Evolutionary conservation across 92 coral and sea anemone genomes (phyloP).

Genomic region (Metridium senile): DNA sequence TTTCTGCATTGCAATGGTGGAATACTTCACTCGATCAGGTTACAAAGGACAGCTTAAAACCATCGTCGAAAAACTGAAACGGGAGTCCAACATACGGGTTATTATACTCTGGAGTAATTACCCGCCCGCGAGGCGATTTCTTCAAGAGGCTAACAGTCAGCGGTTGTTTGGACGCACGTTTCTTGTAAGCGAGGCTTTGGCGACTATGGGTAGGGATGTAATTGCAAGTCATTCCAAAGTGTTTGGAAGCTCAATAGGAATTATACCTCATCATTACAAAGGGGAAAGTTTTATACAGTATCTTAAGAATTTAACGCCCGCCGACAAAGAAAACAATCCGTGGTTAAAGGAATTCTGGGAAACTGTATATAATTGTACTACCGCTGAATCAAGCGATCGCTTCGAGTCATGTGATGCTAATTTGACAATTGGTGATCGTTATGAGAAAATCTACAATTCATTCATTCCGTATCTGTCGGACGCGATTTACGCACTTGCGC

Average conservation of each 20-base stretch:
- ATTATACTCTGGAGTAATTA: slow-evolving; percentile 66
- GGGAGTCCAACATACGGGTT: slow-evolving; percentile 55
- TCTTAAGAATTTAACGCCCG: slow-evolving; percentile 33
- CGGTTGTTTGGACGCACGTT: slow-evolving; percentile 64
- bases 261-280: slow-evolving; percentile 48
- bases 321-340: slow-evolving; percentile 25
- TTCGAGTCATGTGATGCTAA: slow-evolving; percentile 17
- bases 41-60: slow-evolving; percentile 46
- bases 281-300: slow-evolving; percentile 35
- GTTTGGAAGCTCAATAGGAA: slow-evolving; percentile 63
- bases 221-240: slow-evolving; percentile 52
- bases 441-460: slow-evolving; percentile 54
- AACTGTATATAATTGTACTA: slow-evolving; percentile 10
- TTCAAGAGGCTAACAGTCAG: slow-evolving; percentile 60
- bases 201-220: slow-evolving; percentile 58
- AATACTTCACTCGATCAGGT: slow-evolving; percentile 62
- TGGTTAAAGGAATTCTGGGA: slow-evolving; percentile 79
- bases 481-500: slow-evolving; percentile 69
- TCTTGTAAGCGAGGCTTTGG: slow-evolving; percentile 67
- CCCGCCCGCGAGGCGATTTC: slow-evolving; percentile 57
- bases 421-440: slow-evolving; percentile 24
- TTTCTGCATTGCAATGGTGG: slow-evolving; percentile 74
- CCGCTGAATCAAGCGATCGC: too few species aligned
- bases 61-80: slow-evolving; percentile 61
- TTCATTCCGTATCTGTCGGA: slow-evolving; percentile 73